Evolutionary conservation across 2,113 vertebrate species (phyloP).

Genomic region (Cariama cristata): DNA sequence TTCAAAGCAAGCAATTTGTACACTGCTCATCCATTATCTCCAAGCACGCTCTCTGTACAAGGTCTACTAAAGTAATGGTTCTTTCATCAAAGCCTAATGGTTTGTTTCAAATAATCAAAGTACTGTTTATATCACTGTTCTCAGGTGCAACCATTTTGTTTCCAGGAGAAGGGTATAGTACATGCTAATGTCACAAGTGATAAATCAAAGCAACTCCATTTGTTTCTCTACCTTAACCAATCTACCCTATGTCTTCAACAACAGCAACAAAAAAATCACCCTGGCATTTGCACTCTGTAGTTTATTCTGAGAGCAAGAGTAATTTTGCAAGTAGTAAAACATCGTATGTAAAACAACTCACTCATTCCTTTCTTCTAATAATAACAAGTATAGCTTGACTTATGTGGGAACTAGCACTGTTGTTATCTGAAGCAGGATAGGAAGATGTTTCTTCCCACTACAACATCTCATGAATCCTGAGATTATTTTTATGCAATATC

Average conservation of each 20-base stretch:
- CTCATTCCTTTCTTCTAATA: background rate
- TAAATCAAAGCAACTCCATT: slow-evolving; percentile 81
- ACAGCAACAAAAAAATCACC: slow-evolving; percentile 67
- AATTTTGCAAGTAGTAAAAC: slow-evolving; percentile 72
- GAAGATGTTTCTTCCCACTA: background rate
- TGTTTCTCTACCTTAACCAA: slow-evolving; percentile 76
- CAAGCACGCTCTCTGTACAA: slow-evolving; percentile 46
- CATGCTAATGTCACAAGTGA: slow-evolving; percentile 78
- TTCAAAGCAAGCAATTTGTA: slow-evolving; percentile 74
- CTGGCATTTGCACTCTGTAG: slow-evolving; percentile 70
- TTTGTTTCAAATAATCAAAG: slow-evolving; percentile 85
- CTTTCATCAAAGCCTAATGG: slow-evolving; percentile 83
- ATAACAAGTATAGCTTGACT: background rate
- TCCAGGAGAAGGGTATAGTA: slow-evolving; percentile 70
- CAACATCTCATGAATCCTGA: background rate
- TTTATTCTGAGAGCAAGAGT: slow-evolving; percentile 55
- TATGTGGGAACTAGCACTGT: background rate
- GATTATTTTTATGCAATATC: background rate
- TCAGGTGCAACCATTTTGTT: slow-evolving; percentile 81
- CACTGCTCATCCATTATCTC: slow-evolving; percentile 76
- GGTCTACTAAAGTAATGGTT: slow-evolving; percentile 74
- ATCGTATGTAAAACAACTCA: slow-evolving; percentile 74
- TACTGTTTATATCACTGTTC: slow-evolving; percentile 80
- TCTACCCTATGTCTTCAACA: slow-evolving; percentile 63
- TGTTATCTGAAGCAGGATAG: background rate